Evolutionary conservation across 2,797 vertebrate species (phyloP), one percentile per base, ranked within the genome.

Genomic region (Epinephelus coioides): DNA sequence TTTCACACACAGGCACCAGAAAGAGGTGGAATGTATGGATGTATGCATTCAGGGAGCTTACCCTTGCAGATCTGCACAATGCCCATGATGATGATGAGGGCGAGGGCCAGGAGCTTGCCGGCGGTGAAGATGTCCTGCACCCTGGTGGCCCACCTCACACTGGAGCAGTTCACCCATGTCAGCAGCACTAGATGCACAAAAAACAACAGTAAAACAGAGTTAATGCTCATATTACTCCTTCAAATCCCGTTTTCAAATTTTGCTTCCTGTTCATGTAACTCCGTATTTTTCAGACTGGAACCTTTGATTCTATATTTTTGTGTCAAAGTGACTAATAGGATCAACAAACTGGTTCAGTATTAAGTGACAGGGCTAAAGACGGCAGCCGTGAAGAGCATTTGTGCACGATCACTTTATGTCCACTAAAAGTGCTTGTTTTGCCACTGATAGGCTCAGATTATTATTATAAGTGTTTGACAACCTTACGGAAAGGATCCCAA

Each of bases 121-220:
- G 97, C 97, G 0, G 97, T 98, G 91, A 98, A 98, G 13, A 98
- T 69, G 85, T 98, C 97, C 94, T 98, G 97, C 53, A 98, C 97
- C 1, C 97, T 94, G 27, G 97, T 98, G 51, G 97, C 97, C 97
- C 97, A 98, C 49, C 97, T 94, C 69, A 98, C 97, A 1, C 97
- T 98, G 88, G 95, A 88, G 86, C 97, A 98, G 92, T 98, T 98
- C 91, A 98, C 95, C 97, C 97, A 98, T 1, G 97, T 98, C 86
- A 98, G 95, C 69, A 98, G 91, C 91, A 96, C 95, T 96, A 14
- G 9, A 85, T 6, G 62, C 27, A 74, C 19, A 59, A 44, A 60
- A 17, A 53, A 67, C 18, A 6, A 60, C 40, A 65, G 14, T 21
- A 50, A 61, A 50, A 66, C 38, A 62, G 4, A 6, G 11, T 72